These are phyloP conservation scores for Cyprinodon diabolis DNA, from an alignment of 2,797 vertebrate species.

Conservation along the genomic window DNA sequence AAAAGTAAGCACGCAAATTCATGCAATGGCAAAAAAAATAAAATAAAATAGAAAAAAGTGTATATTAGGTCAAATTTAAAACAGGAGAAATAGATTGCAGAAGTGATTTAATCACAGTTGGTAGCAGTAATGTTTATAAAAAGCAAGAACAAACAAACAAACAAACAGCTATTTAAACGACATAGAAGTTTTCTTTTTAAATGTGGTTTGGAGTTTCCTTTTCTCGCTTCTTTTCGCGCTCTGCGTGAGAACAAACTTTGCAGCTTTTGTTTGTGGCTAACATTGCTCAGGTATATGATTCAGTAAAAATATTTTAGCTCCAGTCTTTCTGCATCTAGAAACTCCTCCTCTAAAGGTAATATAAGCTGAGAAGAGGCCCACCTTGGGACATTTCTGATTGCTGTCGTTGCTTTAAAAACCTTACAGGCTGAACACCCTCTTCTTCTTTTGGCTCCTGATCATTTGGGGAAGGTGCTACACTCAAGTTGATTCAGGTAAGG, in stretches of 20 bases:
- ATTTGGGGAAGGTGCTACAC: background rate
- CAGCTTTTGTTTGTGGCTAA: background rate
- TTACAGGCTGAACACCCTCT: background rate
- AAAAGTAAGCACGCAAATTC: too few species aligned
- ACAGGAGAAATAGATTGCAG: too few species aligned
- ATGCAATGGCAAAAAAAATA: too few species aligned
- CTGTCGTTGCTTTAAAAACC: background rate
- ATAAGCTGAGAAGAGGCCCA: background rate
- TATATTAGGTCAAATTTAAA: too few species aligned
- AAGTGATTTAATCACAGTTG: too few species aligned
- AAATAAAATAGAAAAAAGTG: too few species aligned
- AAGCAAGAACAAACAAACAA: too few species aligned
- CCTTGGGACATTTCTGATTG: too few species aligned
- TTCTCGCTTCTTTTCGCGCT: background rate
- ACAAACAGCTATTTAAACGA: too few species aligned
- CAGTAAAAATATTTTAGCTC: background rate
- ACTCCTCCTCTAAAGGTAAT: too few species aligned
- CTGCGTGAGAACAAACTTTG: background rate
- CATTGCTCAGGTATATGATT: background rate
- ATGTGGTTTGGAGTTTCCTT: background rate
- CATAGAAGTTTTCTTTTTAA: too few species aligned
- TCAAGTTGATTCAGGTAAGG: background rate
- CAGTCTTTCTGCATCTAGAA: background rate
- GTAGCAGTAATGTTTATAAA: too few species aligned
- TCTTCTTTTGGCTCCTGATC: background rate